phyloP scores from a whole-genome alignment of 2,797 vertebrate species.

The Labeo calbasu region DNA sequence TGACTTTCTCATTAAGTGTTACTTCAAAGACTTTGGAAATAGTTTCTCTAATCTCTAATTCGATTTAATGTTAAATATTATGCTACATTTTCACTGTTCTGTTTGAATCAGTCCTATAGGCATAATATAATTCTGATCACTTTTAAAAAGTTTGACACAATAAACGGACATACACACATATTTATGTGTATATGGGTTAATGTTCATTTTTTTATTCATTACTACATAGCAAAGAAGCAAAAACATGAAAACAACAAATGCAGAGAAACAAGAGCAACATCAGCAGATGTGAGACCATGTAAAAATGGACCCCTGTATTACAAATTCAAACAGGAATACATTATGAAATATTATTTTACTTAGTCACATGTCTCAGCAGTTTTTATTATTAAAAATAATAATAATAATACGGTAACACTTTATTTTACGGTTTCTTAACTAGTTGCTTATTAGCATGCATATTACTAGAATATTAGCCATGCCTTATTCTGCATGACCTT shows the following conservation, averaged over 20 bases:
- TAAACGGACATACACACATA: not conserved
- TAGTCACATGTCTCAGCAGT: not conserved
- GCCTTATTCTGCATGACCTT: too few species aligned
- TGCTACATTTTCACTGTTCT: not conserved
- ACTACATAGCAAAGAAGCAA: not conserved
- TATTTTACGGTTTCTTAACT: too few species aligned
- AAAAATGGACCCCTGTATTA: not conserved
- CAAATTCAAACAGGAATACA: not conserved
- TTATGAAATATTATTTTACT: not conserved
- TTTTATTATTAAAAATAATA: too few species aligned
- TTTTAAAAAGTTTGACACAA: not conserved
- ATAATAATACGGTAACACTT: too few species aligned
- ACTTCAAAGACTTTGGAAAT: not conserved
- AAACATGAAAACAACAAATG: not conserved
- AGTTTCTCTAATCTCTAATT: too few species aligned
- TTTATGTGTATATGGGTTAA: not conserved
- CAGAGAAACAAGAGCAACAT: not conserved
- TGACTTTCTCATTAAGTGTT: not conserved
- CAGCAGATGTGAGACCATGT: not conserved
- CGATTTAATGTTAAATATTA: not conserved
- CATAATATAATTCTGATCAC: not conserved
- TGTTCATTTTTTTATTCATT: not conserved
- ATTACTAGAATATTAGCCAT: too few species aligned
- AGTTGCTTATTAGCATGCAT: too few species aligned
- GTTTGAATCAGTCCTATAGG: not conserved